Conservation (phyloP, 1,140 invertebrate genomes). For the Halesus radiatus region DNA sequence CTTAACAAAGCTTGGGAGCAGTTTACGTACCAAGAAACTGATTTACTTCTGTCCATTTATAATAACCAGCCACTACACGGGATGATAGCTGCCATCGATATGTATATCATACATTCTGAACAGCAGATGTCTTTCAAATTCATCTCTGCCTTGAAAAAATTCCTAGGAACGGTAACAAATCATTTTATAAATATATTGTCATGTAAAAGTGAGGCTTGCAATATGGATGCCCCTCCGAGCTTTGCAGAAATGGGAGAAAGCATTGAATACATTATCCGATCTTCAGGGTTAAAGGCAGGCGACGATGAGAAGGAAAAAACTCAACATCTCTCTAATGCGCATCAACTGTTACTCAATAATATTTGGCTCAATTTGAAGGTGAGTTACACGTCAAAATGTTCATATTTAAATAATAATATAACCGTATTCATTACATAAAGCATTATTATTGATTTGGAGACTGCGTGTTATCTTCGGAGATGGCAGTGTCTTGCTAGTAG, state of each 20-base stretch:
- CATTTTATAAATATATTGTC: constrained; percentile 39
- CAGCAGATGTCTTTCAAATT: constrained; percentile 62
- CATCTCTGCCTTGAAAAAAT: constrained; percentile 60
- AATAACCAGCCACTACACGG: constrained; percentile 55
- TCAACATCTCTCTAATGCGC: constrained; percentile 72
- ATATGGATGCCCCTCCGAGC: constrained; percentile 62
- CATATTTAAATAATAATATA: too few species aligned
- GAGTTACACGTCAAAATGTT: constrained; percentile 43
- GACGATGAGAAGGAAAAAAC: constrained; percentile 57
- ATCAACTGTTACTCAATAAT: constrained; percentile 79
- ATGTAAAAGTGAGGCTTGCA: constrained; percentile 13
- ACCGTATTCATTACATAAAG: too few species aligned
- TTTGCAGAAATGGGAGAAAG: constrained; percentile 73
- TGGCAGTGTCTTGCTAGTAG: too few species aligned
- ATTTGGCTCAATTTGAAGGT: constrained; percentile 87
- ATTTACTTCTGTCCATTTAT: constrained; percentile 48
- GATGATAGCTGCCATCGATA: constrained; percentile 59
- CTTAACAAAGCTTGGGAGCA: constrained; percentile 43
- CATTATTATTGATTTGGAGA: too few species aligned
- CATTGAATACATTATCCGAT: constrained; percentile 65
- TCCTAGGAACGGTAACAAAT: constrained; percentile 29
- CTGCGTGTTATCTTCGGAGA: too few species aligned
- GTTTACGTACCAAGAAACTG: constrained; percentile 42
- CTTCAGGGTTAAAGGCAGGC: constrained; percentile 60
- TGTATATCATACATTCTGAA: constrained; percentile 44